Base-by-base conservation (phyloP, 2,888 invertebrate genomes). In the Ophioninae sp. region DNA sequence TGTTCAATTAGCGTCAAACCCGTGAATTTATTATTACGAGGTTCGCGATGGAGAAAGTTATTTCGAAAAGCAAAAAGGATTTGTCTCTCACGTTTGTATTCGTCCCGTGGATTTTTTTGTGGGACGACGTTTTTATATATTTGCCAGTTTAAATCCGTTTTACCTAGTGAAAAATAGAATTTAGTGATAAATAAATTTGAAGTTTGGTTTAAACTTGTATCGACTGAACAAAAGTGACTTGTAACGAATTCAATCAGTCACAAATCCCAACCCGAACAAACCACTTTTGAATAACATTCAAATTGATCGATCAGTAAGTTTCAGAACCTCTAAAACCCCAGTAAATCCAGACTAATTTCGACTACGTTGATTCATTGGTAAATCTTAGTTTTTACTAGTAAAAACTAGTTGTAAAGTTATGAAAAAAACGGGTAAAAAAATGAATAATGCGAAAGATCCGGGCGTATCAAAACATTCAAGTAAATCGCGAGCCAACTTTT, bases 401-500 rank as follows among this genome's bases (percentile, higher is more conserved):
- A 51, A 51, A 51, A 10, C 51, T 51, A 17, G 17, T 51, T 51
- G 17, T 17, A 10, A 51, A 10, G 0, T 51, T 51, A 17, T 17
- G 17, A 17, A 6, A 6, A 17, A 17, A 17, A 51, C 51, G 13
- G 13, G 13, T 10, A 17, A 17, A 51, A 17, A 10, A 10, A 51
- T 17, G 6, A 51, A 51, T 51, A 17, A 17, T 51, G 51, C 13
- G 13, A 51, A 51, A 72, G 72, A 72, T 71, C 58, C 17, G 23
- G 17, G 23, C 51, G 51, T 72, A 61, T 6, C 41, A 59, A 61
- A 72, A 72, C 59, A 72, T 22, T 41, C 59, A 30, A 1, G 23
- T 37, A 1, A n/a, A 64, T 64, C 64, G 17, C 30, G 30, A 30
- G 30, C 22, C 51, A 22, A 37, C 30, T 67, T 22, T 82, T 73